A percentile compares a stretch with the other conserved stretches of the same genome.
Conservation (phyloP, 2,113 vertebrate genomes). For the Paraplagusia blochii region DNA sequence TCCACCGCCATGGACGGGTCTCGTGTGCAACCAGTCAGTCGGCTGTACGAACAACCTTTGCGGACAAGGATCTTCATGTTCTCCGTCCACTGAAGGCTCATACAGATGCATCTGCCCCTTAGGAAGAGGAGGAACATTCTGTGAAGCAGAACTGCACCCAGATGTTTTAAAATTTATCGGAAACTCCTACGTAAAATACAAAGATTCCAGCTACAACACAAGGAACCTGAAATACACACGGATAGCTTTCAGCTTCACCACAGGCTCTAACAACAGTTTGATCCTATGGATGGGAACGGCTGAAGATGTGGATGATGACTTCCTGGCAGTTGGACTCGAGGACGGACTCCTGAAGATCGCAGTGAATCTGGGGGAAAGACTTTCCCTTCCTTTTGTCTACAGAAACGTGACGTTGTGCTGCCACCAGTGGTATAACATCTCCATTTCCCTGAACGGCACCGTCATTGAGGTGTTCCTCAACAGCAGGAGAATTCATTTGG, state of each 20-base stretch:
- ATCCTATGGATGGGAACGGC: constrained; percentile 83
- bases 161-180: constrained; percentile 75
- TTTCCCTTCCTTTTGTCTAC: constrained; percentile 66
- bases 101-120: constrained; percentile 79
- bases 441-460: constrained; percentile 77
- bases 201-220: constrained; percentile 70
- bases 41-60: constrained; percentile 73
- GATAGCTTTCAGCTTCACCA: constrained; percentile 80
- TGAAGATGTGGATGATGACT: constrained; percentile 81
- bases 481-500: constrained; percentile 66
- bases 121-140: constrained; percentile 79
- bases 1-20: constrained; percentile 71
- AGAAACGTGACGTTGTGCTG: constrained; percentile 67
- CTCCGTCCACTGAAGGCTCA: constrained; percentile 57
- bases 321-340: constrained; percentile 81
- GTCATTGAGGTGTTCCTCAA: constrained; percentile 77
- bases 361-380: constrained; percentile 82
- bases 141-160: constrained; percentile 65
- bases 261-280: constrained; percentile 70
- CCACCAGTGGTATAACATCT: constrained; percentile 73
- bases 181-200: constrained; percentile 82
- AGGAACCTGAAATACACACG: constrained; percentile 76
- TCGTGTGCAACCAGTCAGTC: constrained; percentile 73
- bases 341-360: constrained; percentile 77
- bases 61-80: constrained; percentile 72